Evolutionary conservation across 2,113 vertebrate species (phyloP).

Genomic region (Caretta caretta): DNA sequence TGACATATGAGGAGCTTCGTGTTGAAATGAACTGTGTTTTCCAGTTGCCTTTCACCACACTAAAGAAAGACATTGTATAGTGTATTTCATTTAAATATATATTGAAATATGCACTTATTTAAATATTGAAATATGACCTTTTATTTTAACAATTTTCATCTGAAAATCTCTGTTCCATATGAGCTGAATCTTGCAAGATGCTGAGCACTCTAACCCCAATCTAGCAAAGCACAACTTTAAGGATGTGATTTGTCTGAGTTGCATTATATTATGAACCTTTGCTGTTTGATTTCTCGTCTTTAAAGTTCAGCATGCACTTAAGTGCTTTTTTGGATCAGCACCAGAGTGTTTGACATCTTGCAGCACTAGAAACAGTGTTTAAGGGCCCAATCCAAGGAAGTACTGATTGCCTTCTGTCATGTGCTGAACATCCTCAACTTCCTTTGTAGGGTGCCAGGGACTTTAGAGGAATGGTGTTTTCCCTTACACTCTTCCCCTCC

Average conservation of each 20-base stretch:
- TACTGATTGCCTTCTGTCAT: background rate
- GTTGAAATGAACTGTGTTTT: background rate
- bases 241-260: background rate
- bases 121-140: background rate
- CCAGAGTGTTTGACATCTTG: background rate
- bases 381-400: background rate
- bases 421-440: background rate
- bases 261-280: background rate
- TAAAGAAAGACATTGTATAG: background rate
- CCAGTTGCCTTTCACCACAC: background rate
- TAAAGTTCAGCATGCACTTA: background rate
- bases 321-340: background rate
- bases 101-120: background rate
- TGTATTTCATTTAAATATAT: background rate
- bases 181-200: background rate
- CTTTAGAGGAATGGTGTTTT: background rate
- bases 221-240: background rate
- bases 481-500: conserved; percentile 14
- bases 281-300: background rate
- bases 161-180: background rate
- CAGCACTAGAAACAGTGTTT: background rate
- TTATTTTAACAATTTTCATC: background rate
- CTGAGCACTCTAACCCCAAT: background rate
- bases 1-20: background rate
- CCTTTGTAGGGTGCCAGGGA: background rate